A percentile compares a stretch with the other conserved stretches of the same genome.
These are phyloP conservation scores for Pantelozetes paolii DNA, from an alignment of 2,888 invertebrate species.

Conservation along the genomic window DNA sequence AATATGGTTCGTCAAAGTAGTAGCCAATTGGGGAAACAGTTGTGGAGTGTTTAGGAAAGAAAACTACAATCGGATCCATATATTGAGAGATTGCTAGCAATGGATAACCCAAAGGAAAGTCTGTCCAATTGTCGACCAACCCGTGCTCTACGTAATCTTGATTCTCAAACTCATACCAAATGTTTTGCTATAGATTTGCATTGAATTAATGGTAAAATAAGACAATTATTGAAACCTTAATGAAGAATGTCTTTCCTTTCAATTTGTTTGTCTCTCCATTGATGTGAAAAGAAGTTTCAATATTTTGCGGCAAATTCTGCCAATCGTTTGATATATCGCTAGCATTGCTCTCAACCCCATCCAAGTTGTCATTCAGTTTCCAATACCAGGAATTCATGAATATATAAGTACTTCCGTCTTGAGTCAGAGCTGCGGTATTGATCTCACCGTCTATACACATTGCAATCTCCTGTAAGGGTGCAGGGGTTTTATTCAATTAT, in stretches of 20 bases:
- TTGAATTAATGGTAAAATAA: neutral
- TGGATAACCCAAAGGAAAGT: neutral
- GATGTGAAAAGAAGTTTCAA: conserved; percentile 15
- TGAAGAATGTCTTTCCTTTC: conserved; percentile 14
- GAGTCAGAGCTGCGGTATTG: neutral
- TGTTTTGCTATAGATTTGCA: neutral
- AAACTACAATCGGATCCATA: conserved; percentile 11
- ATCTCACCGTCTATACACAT: conserved; percentile 32
- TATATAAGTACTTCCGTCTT: conserved; percentile 23
- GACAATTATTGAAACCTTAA: neutral
- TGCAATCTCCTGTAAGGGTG: neutral
- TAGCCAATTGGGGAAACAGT: neutral
- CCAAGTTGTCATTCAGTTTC: conserved; percentile 1
- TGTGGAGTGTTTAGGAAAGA: neutral
- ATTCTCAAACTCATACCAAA: neutral
- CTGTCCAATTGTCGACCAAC: neutral
- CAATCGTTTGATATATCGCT: neutral
- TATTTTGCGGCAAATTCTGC: neutral
- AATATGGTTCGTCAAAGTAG: conserved; percentile 19
- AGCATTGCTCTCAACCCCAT: neutral
- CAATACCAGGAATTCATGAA: conserved; percentile 26
- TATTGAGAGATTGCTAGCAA: neutral
- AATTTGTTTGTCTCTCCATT: neutral
- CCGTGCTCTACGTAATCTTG: neutral
- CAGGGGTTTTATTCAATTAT: neutral